Evolutionary conservation across 2,113 vertebrate genomes (phyloP), one percentile per base, ranked within the genome.

Genomic region (Chelonoidis abingdonii): DNA sequence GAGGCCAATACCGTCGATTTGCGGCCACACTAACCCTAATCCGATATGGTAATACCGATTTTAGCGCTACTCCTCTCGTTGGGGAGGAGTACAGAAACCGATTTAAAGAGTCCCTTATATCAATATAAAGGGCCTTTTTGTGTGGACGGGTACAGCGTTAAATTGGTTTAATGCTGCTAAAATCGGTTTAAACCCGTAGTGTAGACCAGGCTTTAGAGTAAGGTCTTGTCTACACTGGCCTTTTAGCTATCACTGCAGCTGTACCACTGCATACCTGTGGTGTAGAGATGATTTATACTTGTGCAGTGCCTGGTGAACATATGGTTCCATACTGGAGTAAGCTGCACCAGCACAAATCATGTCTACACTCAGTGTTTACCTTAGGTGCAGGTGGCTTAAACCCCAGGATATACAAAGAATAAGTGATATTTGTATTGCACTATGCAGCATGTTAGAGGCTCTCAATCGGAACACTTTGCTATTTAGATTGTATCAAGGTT

Each of bases 361-460:
- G 31, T 75, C 78, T 88, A 24, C 38, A 50, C 56, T 52, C 10
- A 24, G 13, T 5, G 16, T 6, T 95, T 76, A 5, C 41, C 89
- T 94, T 27, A 38, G 25, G 24, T 84, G 54, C 83, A 92, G 31
- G 13, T 27, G 11, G 17, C 82, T n/a, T 19, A 80, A 52, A 13
- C 1, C 1, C 1, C 25, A 17, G 13, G 59, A 9, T 35, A 9
- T 0, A 35, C 79, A 87, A 65, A 10, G 5, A 14, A 31, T 22
- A n/a, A 1, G 1, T 38, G 41, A 84, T 5, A 35, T 31, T 8
- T 57, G 24, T 83, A 31, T 31, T 75, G 6, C 8, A n/a, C 14
- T 69, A 14, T 3, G 52, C 47, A 41, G n/a, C 4, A 16, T n/a
- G 19, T 69, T 69, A 69, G 35, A 69, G 31, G 16, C 17, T 19